These are phyloP conservation scores for Sinopyrophorus schimmeli DNA, from an alignment of 2,888 invertebrate species.

Conservation along the genomic window DNA sequence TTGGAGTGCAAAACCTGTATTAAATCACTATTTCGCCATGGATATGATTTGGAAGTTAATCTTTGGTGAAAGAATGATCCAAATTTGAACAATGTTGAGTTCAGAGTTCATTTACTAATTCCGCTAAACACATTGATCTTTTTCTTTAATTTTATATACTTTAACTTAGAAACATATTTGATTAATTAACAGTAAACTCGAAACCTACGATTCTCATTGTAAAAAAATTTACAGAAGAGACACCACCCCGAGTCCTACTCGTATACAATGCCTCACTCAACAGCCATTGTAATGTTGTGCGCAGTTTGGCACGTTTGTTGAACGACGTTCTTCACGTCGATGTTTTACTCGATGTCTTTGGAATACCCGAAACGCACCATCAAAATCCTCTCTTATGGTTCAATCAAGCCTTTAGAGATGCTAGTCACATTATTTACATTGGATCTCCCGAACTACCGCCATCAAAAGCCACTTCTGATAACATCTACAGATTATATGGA, in stretches of 20 bases:
- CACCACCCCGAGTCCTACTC: constrained; percentile 12
- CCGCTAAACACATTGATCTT: no score
- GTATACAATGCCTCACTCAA: constrained; percentile 21
- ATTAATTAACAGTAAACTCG: no score
- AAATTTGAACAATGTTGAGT: no score
- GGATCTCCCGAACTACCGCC: constrained; percentile 16
- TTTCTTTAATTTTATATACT: no score
- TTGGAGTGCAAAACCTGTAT: no score
- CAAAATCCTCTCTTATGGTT: constrained; percentile 25
- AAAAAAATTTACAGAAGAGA: constrained; percentile 10
- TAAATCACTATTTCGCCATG: no score
- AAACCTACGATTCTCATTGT: no score
- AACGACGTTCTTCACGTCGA: constrained; percentile 15
- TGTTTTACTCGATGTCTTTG: constrained; percentile 21
- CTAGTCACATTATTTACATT: constrained; percentile 25
- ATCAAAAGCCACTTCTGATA: not conserved
- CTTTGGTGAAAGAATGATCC: no score
- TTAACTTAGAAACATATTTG: no score
- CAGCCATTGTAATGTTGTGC: constrained; percentile 18
- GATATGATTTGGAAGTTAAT: no score
- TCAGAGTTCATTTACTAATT: no score
- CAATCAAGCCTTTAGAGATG: constrained; percentile 18
- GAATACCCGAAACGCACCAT: constrained; percentile 22
- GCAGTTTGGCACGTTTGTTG: constrained; percentile 16
- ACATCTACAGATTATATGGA: constrained; percentile 16